phyloP scores from a whole-genome alignment of 2,113 vertebrate genomes.

The Centropus unirufus region DNA sequence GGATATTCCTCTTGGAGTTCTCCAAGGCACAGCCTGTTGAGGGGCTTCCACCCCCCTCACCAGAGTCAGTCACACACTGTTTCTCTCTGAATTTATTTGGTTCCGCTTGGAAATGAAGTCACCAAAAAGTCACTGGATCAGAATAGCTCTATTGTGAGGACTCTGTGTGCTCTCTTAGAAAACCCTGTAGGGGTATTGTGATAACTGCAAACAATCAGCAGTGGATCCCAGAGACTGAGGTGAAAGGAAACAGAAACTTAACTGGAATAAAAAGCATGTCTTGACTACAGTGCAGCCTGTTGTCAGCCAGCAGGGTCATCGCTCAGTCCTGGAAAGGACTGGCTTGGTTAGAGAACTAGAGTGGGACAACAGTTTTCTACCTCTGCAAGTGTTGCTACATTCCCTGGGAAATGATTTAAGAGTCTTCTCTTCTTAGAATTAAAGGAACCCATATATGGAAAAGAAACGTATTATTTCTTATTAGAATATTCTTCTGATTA shows the following conservation, averaged over 20 bases:
- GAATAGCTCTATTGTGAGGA: background rate
- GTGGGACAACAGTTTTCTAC: background rate
- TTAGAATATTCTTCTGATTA: background rate
- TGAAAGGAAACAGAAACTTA: conserved; percentile 1
- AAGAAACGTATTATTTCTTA: background rate
- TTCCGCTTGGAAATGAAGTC: conserved; percentile 22
- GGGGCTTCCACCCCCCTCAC: background rate
- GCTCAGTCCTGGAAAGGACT: background rate
- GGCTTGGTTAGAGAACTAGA: background rate
- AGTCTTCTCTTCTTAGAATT: background rate
- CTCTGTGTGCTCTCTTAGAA: background rate
- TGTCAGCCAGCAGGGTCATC: background rate
- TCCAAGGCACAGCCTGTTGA: background rate
- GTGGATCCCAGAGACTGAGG: background rate
- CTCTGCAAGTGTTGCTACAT: background rate
- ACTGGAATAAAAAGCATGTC: background rate
- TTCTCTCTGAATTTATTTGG: background rate
- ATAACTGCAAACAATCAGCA: background rate
- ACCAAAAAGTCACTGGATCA: background rate
- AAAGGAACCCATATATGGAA: background rate
- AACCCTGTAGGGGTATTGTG: background rate
- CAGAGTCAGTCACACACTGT: background rate
- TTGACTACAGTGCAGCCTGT: background rate
- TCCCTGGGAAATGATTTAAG: background rate
- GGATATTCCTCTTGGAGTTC: background rate